These are phyloP conservation scores for Leuctra nigra DNA, from an alignment of 2,888 invertebrate species.

Conservation along the genomic window DNA sequence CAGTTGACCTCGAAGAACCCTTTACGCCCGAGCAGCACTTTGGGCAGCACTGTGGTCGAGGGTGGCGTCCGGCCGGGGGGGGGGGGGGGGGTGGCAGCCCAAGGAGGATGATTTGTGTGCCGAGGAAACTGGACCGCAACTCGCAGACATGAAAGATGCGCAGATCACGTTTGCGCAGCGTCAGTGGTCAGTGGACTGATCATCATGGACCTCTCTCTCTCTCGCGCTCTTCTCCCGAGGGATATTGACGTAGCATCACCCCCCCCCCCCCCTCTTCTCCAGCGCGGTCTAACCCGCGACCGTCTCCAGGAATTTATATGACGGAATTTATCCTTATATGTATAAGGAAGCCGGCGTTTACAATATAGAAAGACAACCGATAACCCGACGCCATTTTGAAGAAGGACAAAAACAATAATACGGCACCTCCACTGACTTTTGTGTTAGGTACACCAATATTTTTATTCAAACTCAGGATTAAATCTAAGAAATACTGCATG, in stretches of 20 bases:
- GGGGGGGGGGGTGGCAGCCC: slow-evolving; percentile 11
- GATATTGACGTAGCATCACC: slow-evolving; percentile 27
- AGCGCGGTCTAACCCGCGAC: slow-evolving; percentile 35
- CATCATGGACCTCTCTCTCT: slow-evolving; percentile 29
- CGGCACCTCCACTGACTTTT: too few relatives aligned
- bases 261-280: slow-evolving; percentile 20
- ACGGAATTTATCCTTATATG: slow-evolving; percentile 38
- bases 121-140: slow-evolving; percentile 12
- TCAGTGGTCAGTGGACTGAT: slow-evolving; percentile 20
- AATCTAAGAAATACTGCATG: too few relatives aligned
- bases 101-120: slow-evolving; percentile 23
- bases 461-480: too few relatives aligned
- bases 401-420: slow-evolving; percentile 1
- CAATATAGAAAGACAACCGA: slow-evolving; percentile 22
- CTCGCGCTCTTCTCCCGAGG: slow-evolving; percentile 24
- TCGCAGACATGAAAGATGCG: slow-evolving; percentile 17
- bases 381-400: slow-evolving; percentile 25
- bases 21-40: slow-evolving; percentile 8
- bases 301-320: slow-evolving; percentile 43
- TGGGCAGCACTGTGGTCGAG: slow-evolving; percentile 22
- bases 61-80: not conserved
- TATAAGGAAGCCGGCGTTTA: slow-evolving; percentile 17
- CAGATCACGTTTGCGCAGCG: slow-evolving; percentile 16
- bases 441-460: too few relatives aligned
- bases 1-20: not conserved